Base-by-base conservation (phyloP, 23 tunicate genomes). In the Diplosoma virens region DNA sequence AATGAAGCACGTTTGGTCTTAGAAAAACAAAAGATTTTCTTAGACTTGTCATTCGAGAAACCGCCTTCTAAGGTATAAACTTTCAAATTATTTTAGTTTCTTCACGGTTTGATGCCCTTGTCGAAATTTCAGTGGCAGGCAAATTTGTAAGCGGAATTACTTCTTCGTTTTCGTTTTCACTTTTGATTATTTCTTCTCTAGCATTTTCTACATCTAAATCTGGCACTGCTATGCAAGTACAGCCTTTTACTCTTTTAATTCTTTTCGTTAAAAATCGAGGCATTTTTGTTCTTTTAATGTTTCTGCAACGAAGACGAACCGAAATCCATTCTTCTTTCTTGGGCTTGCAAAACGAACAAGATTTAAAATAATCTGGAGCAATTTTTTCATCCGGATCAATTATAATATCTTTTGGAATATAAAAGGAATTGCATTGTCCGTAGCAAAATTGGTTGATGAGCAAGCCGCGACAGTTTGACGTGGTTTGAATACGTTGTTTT, bases 391-490 rank as follows among this genome's bases (percentile, higher is more conserved):
- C 35, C 27, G 23, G 45, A 54, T 66, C 76, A 20, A 50, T 32
- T 23, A 41, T 73, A 47, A 89, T 54, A 36, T 89, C 89, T 34
- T 66, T 78, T n/a, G 98, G 98, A 33, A 94, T 94, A 80, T 77
- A 94, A 58, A 94, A 94, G 36, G 98, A 94, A 66, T 94, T 94
- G 78, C 98, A 94, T 58, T 94, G 98, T 6, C 98, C 98, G 59
- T 87, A 94, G 58, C 98, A 94, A 47, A 87, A 94, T 23, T 84
- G 75, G 72, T 89, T 89, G 64, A 88, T 77, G 56, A 89, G 27
- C 21, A 18, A 34, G 18, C 85, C 96, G 24, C 72, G 79, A 74
- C 96, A 89, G 25, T 83, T 82, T 18, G 72, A 67, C 26, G 25
- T 73, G 2, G 95, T 76, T 6, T 55, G 52, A 25, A 89, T 67